Evolutionary conservation across 1,140 invertebrate species (phyloP).

Genomic region (Drosophila kepulauana): DNA sequence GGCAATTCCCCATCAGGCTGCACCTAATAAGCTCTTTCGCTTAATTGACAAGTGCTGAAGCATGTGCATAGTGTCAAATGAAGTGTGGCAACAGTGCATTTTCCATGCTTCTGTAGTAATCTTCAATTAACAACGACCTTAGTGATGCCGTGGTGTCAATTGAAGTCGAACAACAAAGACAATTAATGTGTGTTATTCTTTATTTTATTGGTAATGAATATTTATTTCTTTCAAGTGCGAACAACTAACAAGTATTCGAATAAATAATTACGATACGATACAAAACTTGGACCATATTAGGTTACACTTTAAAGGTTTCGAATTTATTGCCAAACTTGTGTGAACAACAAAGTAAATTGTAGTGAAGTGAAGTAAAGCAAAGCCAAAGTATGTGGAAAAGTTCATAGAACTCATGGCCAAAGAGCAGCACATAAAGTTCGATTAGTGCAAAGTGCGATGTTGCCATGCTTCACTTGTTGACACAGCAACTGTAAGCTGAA

Average conservation of each 20-base stretch:
- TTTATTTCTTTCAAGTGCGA: neutral
- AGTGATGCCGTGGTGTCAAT: neutral
- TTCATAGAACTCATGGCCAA: constrained; percentile 30
- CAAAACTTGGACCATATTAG: constrained; percentile 16
- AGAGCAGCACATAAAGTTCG: constrained; percentile 51
- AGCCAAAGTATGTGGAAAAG: constrained; percentile 31
- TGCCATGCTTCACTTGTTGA: constrained; percentile 53
- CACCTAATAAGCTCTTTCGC: neutral
- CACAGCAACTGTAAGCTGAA: constrained; percentile 26
- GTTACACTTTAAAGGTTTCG: constrained; percentile 42
- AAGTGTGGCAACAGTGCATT: constrained; percentile 10
- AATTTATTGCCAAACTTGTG: constrained; percentile 42
- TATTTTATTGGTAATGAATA: neutral
- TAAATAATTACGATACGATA: constrained; percentile 25
- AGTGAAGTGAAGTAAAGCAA: constrained; percentile 5
- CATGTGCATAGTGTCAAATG: neutral
- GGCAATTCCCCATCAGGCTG: neutral
- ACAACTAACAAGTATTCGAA: constrained; percentile 8
- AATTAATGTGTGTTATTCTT: neutral
- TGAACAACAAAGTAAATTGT: constrained; percentile 6
- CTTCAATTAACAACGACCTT: neutral
- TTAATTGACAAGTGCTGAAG: constrained; percentile 7
- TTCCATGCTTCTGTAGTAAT: neutral
- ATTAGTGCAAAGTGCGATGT: constrained; percentile 52
- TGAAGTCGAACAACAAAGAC: neutral